Percentiles rank a stretch among this genome's conserved stretches.
Conservation (phyloP, 2,113 vertebrate genomes). For the Chaenocephalus aceratus region DNA sequence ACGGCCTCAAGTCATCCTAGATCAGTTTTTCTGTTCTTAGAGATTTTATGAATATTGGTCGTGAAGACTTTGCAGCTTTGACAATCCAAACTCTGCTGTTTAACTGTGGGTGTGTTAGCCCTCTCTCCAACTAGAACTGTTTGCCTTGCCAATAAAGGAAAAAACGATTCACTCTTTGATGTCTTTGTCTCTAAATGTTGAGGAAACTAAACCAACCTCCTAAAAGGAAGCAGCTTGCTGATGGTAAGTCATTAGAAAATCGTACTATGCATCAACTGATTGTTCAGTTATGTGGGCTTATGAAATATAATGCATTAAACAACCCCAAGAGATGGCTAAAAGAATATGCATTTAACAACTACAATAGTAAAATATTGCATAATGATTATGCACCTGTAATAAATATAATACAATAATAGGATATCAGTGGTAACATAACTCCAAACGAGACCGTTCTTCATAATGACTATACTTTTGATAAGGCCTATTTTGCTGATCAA, state of each 20-base stretch:
- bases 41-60: constrained; percentile 50
- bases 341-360: background rate
- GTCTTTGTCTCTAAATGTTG: constrained; percentile 27
- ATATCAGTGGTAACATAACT: background rate
- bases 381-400: background rate
- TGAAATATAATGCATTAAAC: background rate
- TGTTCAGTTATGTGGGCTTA: background rate
- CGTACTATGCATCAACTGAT: background rate
- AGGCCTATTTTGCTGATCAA: background rate
- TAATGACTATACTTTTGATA: background rate
- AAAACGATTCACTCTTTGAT: constrained; percentile 59
- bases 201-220: background rate
- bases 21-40: constrained; percentile 49
- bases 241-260: background rate
- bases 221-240: background rate
- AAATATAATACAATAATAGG: background rate
- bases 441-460: background rate
- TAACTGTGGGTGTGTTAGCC: constrained; percentile 73
- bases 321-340: too few species aligned
- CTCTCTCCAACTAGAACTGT: constrained; percentile 74
- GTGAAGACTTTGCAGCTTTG: constrained; percentile 74
- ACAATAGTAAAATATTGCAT: background rate
- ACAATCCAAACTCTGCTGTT: constrained; percentile 82
- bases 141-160: constrained; percentile 81
- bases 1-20: constrained; percentile 27